phyloP scores from a whole-genome alignment of 2,888 invertebrate genomes.

The Pterostichus niger region DNA sequence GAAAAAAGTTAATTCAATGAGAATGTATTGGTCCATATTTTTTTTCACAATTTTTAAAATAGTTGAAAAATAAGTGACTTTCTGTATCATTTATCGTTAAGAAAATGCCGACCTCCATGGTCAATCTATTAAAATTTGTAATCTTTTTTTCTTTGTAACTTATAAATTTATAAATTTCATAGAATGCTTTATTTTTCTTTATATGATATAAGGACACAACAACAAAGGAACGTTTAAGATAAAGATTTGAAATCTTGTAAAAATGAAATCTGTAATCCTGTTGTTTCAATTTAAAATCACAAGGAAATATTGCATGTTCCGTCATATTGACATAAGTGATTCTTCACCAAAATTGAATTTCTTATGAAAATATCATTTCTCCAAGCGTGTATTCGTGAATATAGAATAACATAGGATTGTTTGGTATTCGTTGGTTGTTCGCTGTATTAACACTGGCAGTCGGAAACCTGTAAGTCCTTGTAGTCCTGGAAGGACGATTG shows the following conservation, averaged over 20 bases:
- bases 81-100: too few species aligned
- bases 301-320: conserved; percentile 43
- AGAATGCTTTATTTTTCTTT: too few species aligned
- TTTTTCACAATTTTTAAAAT: too few species aligned
- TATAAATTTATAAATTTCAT: too few species aligned
- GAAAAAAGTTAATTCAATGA: too few species aligned
- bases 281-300: neutral
- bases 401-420: conserved; percentile 21
- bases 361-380: conserved; percentile 16
- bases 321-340: conserved; percentile 40
- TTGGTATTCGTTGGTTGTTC: neutral
- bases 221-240: too few species aligned
- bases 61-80: too few species aligned
- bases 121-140: too few species aligned
- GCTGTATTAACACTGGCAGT: conserved; percentile 27
- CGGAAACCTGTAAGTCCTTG: conserved; percentile 25
- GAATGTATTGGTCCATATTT: too few species aligned
- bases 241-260: neutral
- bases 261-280: conserved; percentile 7
- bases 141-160: too few species aligned
- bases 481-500: conserved; percentile 40
- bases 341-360: conserved; percentile 34
- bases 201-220: too few species aligned
- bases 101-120: too few species aligned
- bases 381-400: conserved; percentile 10